Evolutionary conservation across 2,888 invertebrate genomes (phyloP).

Genomic region (Ceraclea dissimilis): DNA sequence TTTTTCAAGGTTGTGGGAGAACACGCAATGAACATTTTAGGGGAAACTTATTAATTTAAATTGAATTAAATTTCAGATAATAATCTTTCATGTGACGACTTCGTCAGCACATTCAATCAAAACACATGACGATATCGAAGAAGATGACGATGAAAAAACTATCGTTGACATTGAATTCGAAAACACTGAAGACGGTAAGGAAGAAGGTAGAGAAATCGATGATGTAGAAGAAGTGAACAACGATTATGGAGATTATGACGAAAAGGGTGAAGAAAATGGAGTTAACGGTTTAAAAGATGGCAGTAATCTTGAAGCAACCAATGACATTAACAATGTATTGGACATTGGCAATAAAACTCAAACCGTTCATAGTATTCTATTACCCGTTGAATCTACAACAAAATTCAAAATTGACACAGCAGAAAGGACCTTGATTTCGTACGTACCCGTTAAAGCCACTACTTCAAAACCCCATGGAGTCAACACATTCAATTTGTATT

Average conservation of each 20-base stretch:
- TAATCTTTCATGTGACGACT: too few relatives aligned
- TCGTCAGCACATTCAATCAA: too few relatives aligned
- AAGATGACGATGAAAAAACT: background rate
- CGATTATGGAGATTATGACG: background rate
- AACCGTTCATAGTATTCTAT: too few relatives aligned
- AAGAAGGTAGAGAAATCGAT: background rate
- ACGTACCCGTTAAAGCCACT: slow-evolving; percentile 5
- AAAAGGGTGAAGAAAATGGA: too few relatives aligned
- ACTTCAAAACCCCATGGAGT: background rate
- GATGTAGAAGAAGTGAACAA: background rate
- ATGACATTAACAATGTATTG: too few relatives aligned
- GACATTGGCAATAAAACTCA: too few relatives aligned
- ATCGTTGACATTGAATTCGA: background rate
- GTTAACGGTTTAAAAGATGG: too few relatives aligned
- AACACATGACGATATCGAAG: background rate
- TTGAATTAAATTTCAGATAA: too few relatives aligned
- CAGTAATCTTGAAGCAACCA: too few relatives aligned
- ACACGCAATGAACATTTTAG: too few relatives aligned
- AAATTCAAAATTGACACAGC: background rate
- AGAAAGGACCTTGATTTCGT: background rate
- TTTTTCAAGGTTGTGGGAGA: too few relatives aligned
- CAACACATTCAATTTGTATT: slow-evolving; percentile 17
- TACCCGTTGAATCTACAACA: background rate
- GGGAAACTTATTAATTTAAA: too few relatives aligned
- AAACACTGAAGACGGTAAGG: background rate